Conservation (phyloP, 2,797 vertebrate genomes). For the Ctenosaura bakeri region DNA sequence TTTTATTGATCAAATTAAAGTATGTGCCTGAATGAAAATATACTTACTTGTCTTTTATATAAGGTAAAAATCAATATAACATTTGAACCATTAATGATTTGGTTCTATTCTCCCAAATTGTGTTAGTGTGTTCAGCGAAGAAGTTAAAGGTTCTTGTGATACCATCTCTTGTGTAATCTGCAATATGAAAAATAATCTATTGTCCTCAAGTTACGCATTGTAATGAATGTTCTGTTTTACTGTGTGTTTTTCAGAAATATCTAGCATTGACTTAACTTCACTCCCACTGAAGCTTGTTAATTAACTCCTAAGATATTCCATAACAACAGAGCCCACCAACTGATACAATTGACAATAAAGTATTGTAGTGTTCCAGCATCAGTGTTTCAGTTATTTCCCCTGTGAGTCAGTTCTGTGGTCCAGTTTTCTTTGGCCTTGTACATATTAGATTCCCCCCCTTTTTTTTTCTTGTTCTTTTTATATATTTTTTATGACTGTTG, state of each 20-base stretch:
- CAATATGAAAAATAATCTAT: constrained; percentile 22
- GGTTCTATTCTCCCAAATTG: constrained; percentile 53
- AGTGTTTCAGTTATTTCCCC: constrained; percentile 32
- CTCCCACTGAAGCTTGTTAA: background rate
- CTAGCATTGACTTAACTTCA: background rate
- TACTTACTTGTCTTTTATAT: background rate
- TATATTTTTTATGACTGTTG: too few relatives aligned
- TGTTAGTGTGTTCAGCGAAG: constrained; percentile 17
- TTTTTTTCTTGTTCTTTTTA: background rate
- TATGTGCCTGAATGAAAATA: constrained; percentile 12
- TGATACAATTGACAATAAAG: background rate
- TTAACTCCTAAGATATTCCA: constrained; percentile 19
- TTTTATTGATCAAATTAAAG: background rate
- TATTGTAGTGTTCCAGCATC: background rate
- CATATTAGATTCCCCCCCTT: background rate
- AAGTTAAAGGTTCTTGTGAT: constrained; percentile 31
- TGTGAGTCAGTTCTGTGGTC: constrained; percentile 27
- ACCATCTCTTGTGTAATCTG: background rate
- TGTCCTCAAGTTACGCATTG: constrained; percentile 21
- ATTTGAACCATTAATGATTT: constrained; percentile 31
- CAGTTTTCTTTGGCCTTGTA: background rate
- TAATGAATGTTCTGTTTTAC: constrained; percentile 9
- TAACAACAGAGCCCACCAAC: background rate
- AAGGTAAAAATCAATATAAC: background rate
- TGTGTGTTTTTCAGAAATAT: constrained; percentile 13